Conservation (phyloP, 2,797 vertebrate species). For the Neopelma chrysocephalum region DNA sequence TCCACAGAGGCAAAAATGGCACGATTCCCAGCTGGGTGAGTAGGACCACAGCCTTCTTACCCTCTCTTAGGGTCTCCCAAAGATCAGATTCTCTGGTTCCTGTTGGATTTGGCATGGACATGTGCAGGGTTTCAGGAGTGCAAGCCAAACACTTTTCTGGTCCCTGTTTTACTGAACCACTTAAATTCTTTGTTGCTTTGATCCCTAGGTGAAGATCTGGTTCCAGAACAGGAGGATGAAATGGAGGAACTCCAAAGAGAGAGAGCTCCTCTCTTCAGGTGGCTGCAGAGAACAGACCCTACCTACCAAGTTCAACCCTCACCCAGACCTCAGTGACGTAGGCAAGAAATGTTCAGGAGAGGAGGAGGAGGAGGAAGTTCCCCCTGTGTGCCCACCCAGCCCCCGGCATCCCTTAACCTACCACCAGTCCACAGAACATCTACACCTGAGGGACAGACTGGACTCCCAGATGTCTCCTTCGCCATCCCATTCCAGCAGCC, state of each 20-base stretch:
- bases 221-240: slow-evolving; percentile 98
- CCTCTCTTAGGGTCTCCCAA: background rate
- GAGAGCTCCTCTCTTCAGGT: slow-evolving; percentile 93
- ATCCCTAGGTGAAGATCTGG: slow-evolving; percentile 93
- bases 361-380: slow-evolving; percentile 78
- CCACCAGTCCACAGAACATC: slow-evolving; percentile 66
- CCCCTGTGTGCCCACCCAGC: background rate
- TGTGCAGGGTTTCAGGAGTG: rapidly evolving
- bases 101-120: rapidly evolving
- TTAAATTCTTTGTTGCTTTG: background rate
- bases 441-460: slow-evolving; percentile 72
- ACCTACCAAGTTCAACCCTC: slow-evolving; percentile 94
- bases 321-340: slow-evolving; percentile 96
- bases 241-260: slow-evolving; percentile 96
- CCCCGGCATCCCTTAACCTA: slow-evolving; percentile 62
- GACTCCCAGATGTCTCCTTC: slow-evolving; percentile 80
- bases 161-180: rapidly evolving
- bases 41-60: no score
- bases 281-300: slow-evolving; percentile 95
- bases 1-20: background rate
- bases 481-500: slow-evolving; percentile 82
- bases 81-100: background rate
- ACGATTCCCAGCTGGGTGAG: rapidly evolving
- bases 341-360: slow-evolving; percentile 88
- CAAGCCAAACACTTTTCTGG: background rate